Evolutionary conservation across 1,140 invertebrate species (phyloP).

Genomic region (Drosophila kikkawai): DNA sequence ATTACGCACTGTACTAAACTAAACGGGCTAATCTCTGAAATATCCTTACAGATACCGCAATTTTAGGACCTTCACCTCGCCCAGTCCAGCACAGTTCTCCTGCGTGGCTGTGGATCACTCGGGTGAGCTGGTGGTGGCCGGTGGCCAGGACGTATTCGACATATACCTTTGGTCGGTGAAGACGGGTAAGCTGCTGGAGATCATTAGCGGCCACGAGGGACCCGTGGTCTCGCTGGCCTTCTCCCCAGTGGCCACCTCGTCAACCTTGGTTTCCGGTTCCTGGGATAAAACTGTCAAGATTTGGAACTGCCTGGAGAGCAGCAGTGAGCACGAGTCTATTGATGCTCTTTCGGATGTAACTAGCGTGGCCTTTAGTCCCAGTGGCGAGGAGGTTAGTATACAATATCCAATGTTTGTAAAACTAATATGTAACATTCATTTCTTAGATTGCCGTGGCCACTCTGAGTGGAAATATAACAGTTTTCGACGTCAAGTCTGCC

Average conservation of each 20-base stretch:
- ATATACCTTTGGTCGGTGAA: constrained; percentile 98
- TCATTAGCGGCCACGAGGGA: constrained; percentile 96
- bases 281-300: constrained; percentile 97
- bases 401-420: neutral
- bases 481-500: constrained; percentile 91
- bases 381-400: constrained; percentile 90
- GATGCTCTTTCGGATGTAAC: constrained; percentile 93
- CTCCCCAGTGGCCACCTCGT: constrained; percentile 89
- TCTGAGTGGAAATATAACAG: constrained; percentile 94
- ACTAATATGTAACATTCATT: neutral
- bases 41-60: constrained; percentile 91
- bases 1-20: constrained; percentile 70
- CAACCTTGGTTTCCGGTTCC: constrained; percentile 93
- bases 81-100: constrained; percentile 95
- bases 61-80: constrained; percentile 97
- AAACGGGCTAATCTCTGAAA: neutral
- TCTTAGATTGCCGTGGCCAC: constrained; percentile 93
- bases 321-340: constrained; percentile 93
- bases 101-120: constrained; percentile 95
- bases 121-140: constrained; percentile 96
- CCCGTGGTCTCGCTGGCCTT: constrained; percentile 94
- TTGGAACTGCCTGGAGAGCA: constrained; percentile 94
- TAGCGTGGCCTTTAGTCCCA: constrained; percentile 93
- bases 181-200: constrained; percentile 95
- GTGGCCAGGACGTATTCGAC: constrained; percentile 96